A percentile compares a stretch with the other conserved stretches of the same genome.
phyloP scores from a whole-genome alignment of 2,888 invertebrate species.

The Tinea pellionella region DNA sequence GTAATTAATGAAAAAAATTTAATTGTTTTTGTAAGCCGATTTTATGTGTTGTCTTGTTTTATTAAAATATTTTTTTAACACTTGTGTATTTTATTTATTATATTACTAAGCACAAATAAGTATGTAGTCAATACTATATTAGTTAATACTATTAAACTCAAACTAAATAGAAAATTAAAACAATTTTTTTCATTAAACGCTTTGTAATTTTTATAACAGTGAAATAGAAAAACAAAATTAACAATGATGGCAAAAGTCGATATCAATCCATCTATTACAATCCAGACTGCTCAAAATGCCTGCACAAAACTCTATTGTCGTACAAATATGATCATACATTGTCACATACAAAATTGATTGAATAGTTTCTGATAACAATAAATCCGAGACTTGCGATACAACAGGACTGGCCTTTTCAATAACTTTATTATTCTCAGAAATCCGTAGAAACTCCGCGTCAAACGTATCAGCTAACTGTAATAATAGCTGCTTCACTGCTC shows the following conservation, averaged over 20 bases:
- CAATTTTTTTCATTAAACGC: too few species aligned
- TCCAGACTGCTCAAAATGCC: constrained; percentile 52
- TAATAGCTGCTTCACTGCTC: constrained; percentile 35
- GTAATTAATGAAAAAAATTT: too few species aligned
- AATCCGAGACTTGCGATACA: background rate
- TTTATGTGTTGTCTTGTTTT: too few species aligned
- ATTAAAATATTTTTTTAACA: too few species aligned
- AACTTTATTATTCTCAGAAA: constrained; percentile 18
- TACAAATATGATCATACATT: constrained; percentile 35
- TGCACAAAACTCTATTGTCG: constrained; percentile 39
- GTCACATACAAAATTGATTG: constrained; percentile 39
- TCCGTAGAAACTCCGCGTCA: constrained; percentile 21
- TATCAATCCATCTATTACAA: constrained; percentile 50
- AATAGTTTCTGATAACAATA: constrained; percentile 17
- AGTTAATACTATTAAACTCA: too few species aligned
- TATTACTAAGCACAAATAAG: too few species aligned
- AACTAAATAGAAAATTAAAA: too few species aligned
- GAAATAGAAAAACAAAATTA: background rate
- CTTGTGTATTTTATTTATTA: too few species aligned
- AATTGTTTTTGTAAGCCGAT: too few species aligned
- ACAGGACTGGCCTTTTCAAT: background rate
- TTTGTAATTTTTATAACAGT: too few species aligned
- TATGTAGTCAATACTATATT: too few species aligned
- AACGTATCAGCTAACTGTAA: constrained; percentile 38
- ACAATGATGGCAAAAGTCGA: constrained; percentile 43